Evolutionary conservation across 1,140 invertebrate species (phyloP).

Genomic region (Zaprionus ornatus): DNA sequence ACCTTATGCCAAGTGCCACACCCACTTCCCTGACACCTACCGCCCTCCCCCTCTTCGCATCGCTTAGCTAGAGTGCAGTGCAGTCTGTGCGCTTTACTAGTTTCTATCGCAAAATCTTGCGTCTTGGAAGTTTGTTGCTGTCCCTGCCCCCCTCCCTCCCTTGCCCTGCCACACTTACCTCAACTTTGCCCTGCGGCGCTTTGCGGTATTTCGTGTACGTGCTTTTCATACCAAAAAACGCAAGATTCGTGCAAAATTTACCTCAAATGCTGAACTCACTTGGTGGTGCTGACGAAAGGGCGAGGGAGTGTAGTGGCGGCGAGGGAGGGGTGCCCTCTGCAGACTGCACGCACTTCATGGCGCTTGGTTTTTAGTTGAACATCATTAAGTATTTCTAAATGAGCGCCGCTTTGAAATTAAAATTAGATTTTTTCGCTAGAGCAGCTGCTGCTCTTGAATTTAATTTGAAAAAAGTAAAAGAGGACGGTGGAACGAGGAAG

Average conservation of each 20-base stretch:
- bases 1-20: conserved; percentile 36
- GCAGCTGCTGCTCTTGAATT: conserved; percentile 53
- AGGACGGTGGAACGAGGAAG: not conserved
- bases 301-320: not conserved
- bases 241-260: conserved; percentile 48
- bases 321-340: not conserved
- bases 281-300: not conserved
- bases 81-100: conserved; percentile 27
- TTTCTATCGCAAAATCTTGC: conserved; percentile 38
- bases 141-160: not conserved
- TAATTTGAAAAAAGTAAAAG: conserved; percentile 47
- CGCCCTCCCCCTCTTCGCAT: not conserved
- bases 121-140: conserved; percentile 44
- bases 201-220: conserved; percentile 66
- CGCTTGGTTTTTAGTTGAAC: conserved; percentile 68
- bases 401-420: conserved; percentile 69
- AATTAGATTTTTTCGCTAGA: conserved; percentile 53
- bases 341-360: conserved; percentile 55
- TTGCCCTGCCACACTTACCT: not conserved
- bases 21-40: no score
- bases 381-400: conserved; percentile 70
- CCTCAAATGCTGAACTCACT: conserved; percentile 28
- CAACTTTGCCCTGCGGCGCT: conserved; percentile 39
- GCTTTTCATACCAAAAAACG: conserved; percentile 58
- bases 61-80: conserved; percentile 11